A percentile compares a stretch with the other conserved stretches of the same genome.
These are phyloP conservation scores for Barbus barbus DNA, from an alignment of 2,113 vertebrate genomes.

Conservation along the genomic window DNA sequence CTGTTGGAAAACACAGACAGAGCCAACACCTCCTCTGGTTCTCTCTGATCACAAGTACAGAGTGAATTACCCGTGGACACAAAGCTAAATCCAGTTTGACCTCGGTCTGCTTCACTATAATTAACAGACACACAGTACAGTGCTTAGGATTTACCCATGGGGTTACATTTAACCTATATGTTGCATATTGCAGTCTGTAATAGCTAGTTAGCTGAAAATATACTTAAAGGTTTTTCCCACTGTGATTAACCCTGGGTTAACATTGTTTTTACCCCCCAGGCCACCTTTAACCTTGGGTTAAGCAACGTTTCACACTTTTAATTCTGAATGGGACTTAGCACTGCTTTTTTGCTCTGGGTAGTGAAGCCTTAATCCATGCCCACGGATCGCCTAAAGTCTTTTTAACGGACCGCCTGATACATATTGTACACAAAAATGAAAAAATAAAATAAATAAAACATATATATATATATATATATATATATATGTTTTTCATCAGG, in stretches of 20 bases:
- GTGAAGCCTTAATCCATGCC: background rate
- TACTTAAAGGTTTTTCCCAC: background rate
- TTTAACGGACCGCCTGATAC: background rate
- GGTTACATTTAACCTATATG: background rate
- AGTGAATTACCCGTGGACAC: background rate
- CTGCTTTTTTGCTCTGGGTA: background rate
- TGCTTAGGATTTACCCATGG: background rate
- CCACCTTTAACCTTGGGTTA: constrained; percentile 5
- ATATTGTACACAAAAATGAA: background rate
- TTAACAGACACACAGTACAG: background rate
- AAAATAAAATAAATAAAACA: too few species aligned
- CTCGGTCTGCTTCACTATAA: constrained; percentile 7
- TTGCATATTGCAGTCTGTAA: background rate
- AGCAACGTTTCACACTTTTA: background rate
- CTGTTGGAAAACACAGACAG: background rate
- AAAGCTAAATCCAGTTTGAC: background rate
- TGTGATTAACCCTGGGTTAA: background rate
- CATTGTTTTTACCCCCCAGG: background rate
- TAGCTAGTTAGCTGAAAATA: background rate
- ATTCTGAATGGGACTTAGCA: constrained; percentile 1
- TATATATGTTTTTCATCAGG: too few species aligned
- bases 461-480: too few species aligned
- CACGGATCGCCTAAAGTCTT: background rate
- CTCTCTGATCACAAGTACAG: constrained; percentile 12
- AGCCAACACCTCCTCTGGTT: constrained; percentile 16